A percentile compares a stretch with the other conserved stretches of the same genome.
These are phyloP conservation scores for Hipposideros larvatus DNA, from an alignment of 2,797 vertebrate genomes.

Conservation along the genomic window DNA sequence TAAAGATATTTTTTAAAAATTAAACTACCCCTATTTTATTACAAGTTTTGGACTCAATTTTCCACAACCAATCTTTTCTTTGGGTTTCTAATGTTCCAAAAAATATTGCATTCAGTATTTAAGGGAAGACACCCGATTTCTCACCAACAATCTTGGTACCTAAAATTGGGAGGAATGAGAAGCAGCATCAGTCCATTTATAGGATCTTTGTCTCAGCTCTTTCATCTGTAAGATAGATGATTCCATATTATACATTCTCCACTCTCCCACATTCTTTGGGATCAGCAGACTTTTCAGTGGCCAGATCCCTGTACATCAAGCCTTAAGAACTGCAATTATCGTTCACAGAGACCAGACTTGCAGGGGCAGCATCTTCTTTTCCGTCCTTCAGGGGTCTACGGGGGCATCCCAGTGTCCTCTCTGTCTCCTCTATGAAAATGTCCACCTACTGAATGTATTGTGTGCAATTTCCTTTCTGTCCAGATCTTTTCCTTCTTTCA, in stretches of 20 bases:
- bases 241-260: not conserved
- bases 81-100: not conserved
- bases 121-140: not conserved
- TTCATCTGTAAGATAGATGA: not conserved
- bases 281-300: not conserved
- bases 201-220: not conserved
- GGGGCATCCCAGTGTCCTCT: not conserved
- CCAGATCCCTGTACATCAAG: not conserved
- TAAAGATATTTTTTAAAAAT: not conserved
- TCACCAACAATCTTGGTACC: not conserved
- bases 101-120: not conserved
- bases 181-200: not conserved
- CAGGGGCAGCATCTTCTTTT: not conserved
- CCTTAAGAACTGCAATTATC: too few relatives aligned
- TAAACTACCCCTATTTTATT: not conserved
- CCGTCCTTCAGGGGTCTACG: too few relatives aligned
- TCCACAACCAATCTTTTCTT: not conserved
- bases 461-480: not conserved
- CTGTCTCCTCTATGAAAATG: not conserved
- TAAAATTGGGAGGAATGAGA: not conserved
- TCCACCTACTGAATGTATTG: rapidly evolving
- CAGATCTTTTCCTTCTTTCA: not conserved
- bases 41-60: not conserved
- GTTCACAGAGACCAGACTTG: not conserved
- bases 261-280: not conserved